Base-by-base conservation (phyloP, 37 sponge, comb jelly and placozoan genomes). In the Mnemiopsis leidyi region DNA sequence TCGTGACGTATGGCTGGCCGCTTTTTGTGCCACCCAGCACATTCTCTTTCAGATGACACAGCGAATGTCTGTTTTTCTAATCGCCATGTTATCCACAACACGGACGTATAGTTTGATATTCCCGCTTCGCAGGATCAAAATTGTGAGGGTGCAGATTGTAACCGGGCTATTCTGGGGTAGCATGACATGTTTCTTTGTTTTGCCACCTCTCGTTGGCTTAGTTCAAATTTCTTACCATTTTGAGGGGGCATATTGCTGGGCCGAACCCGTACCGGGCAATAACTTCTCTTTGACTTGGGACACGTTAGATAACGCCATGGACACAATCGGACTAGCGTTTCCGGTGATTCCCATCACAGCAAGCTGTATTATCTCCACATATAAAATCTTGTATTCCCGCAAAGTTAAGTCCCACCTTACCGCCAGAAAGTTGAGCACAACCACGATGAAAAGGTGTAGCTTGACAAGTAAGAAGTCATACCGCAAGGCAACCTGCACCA, bases 1-100 rank as follows among this genome's bases (percentile, higher is more conserved):
- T 1, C 28, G 82, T 3, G 82, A 36, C 2, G 82, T 79, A 2
- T 79, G 33, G 33, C 37, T 79, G 36, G 23, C 35, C 23, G 37
- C 33, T 5, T 79, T 79, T 36, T 79, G 82, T 33, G 36, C 37
- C 7, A 3, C 29, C 36, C 82, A 34, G 36, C 82, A 79, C 82
- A 79, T 79, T 9, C 82, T 79, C 82, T 79, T 79, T 29, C 82
- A 79, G 37, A 79, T 79, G 82, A 29, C 82, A 5, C 82, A 79
- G 36, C 2, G 82, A 36, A 36, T 79, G 37, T 79, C 82, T 16
- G 82, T 79, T 0, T 35, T 79, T 23, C 82, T 79, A 5, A 36
- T 79, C 7, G 82, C 82, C 36, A 32, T 36, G 1, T 36, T 79
- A 16, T 36, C 37, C 21, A 34, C 29, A 7, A 33, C 82, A 34